A percentile compares a stretch with the other conserved stretches of the same genome.
Evolutionary conservation across 2,797 vertebrate species (phyloP).

Genomic region (Vespertilio murinus): DNA sequence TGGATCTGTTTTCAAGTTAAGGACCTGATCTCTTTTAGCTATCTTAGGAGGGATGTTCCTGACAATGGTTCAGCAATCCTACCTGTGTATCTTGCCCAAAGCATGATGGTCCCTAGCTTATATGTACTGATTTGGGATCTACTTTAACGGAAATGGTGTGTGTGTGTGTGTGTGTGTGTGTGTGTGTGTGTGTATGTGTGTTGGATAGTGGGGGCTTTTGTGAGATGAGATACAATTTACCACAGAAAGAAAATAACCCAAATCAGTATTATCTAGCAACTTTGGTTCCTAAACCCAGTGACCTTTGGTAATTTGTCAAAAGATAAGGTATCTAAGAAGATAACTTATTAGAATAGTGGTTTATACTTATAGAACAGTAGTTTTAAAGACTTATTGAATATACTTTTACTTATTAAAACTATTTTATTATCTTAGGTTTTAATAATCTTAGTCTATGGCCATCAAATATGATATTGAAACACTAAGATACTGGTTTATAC

Average conservation of each 20-base stretch:
- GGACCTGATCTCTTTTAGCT: not conserved
- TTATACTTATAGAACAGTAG: not conserved
- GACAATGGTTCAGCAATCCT: not conserved
- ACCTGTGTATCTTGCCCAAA: not conserved
- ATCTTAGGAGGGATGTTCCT: not conserved
- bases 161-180: not conserved
- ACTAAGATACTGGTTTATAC: not conserved
- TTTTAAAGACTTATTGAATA: not conserved
- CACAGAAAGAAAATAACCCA: not conserved
- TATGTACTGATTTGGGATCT: not conserved
- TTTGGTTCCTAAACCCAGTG: constrained; percentile 5
- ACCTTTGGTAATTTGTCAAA: not conserved
- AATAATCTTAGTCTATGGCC: not conserved
- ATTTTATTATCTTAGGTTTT: not conserved
- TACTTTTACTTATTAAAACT: not conserved
- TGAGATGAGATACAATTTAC: not conserved
- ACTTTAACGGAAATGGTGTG: not conserved
- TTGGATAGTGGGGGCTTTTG: not conserved
- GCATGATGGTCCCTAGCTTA: not conserved
- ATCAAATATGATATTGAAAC: not conserved
- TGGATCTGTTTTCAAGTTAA: not conserved
- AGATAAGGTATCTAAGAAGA: constrained; percentile 25
- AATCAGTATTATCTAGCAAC: not conserved
- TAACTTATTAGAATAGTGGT: not conserved
- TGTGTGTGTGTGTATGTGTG: not conserved